Evolutionary conservation across 2,888 invertebrate species (phyloP), one percentile per base, ranked within the genome.

Genomic region (Hirtodrosophila confusa): DNA sequence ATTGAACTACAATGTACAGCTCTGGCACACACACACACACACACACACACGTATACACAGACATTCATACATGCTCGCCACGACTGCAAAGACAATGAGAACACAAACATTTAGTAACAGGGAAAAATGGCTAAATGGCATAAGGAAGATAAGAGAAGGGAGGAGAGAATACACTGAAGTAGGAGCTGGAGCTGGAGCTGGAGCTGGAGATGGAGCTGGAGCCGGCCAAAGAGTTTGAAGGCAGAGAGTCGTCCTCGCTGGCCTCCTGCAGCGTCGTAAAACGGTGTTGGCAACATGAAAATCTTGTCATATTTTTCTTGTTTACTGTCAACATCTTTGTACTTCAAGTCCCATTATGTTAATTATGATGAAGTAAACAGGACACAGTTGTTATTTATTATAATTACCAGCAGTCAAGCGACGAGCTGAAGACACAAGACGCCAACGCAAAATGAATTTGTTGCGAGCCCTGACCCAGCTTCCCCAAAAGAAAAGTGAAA

Each of bases 241-340:
- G 53, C 43, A 44, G 48, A 57, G 31, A 31, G 44, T 63, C 24
- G 50, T 53, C 43, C 8, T 44, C 47, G 44, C 58, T 27, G 27
- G 47, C 47, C 50, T 51, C 48, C 72, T 62, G 51, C 54, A 63
- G 55, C 49, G 65, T 75, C 71, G 68, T 78, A 75, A 75, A 74
- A 64, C 78, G 78, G 78, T 63, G 65, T 74, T 68, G 70, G 64
- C 70, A 79, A 85, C 87, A 87, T 79, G 76, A 78, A 85, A 87
- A 87, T 85, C 83, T 85, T 87, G 84, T 87, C 87, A 85, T 85
- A 85, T 85, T 85, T 85, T 87, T 87, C 86, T 87, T 87, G 82
- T 84, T 84, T 87, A 87, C 87, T 85, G 85, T 84, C 87, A 85
- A 85, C 87, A 86, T 85, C 85, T 87, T 85, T 82, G 82, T 85